Evolutionary conservation across 1,140 invertebrate species (phyloP).

Genomic region (Lamellibrachia luymesi): DNA sequence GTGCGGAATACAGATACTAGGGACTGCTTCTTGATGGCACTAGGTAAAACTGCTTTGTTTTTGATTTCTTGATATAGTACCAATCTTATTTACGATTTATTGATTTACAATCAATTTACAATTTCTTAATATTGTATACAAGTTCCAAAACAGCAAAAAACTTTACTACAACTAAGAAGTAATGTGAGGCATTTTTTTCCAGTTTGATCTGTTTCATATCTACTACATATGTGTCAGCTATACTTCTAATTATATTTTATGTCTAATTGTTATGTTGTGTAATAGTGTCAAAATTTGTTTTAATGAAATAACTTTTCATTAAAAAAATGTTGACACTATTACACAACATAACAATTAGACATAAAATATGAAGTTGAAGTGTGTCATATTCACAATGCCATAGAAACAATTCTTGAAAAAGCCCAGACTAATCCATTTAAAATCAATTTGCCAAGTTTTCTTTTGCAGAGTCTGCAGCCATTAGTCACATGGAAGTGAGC

Average conservation of each 20-base stretch:
- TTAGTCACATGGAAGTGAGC: background rate
- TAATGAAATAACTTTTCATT: background rate
- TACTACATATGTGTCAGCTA: too few species aligned
- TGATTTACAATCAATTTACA: background rate
- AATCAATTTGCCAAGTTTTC: background rate
- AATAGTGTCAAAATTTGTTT: background rate
- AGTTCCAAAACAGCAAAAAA: background rate
- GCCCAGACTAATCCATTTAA: background rate
- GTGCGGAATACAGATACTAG: conserved; percentile 2
- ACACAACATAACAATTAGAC: too few species aligned
- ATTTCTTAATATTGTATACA: background rate
- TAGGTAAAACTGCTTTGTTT: background rate
- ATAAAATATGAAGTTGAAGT: too few species aligned
- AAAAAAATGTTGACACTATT: too few species aligned
- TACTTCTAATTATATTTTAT: too few species aligned
- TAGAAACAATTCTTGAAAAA: too few species aligned
- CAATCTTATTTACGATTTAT: too few species aligned
- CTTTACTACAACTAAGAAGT: background rate
- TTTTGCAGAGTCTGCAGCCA: background rate
- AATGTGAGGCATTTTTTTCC: too few species aligned
- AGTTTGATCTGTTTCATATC: too few species aligned
- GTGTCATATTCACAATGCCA: too few species aligned
- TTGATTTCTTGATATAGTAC: background rate
- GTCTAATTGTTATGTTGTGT: background rate
- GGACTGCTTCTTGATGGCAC: conserved; percentile 5